Percentiles rank a stretch among this genome's conserved stretches.
Evolutionary conservation across 2,113 vertebrate species (phyloP).

Genomic region (Hiodon tergisus): DNA sequence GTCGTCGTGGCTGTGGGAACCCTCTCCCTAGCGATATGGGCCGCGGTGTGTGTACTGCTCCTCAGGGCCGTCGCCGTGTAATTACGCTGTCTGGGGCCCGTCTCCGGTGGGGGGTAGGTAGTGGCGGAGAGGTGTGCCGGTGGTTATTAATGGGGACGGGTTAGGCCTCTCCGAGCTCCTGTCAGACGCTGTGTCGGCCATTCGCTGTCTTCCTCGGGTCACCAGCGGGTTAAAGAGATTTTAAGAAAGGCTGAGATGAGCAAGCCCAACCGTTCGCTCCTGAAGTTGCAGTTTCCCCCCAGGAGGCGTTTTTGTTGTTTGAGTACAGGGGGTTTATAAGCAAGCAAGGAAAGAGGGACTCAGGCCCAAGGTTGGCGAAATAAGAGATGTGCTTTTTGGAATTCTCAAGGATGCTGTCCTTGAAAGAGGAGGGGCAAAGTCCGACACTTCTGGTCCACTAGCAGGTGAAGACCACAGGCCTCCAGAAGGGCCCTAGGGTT

Average conservation of each 20-base stretch:
- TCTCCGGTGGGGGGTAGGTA: not conserved
- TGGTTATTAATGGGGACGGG: not conserved
- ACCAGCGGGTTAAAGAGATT: conserved; percentile 38
- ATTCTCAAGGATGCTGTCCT: conserved; percentile 1
- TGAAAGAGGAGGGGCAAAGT: no score
- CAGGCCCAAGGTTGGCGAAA: conserved; percentile 20
- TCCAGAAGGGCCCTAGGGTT: no score
- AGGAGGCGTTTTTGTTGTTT: conserved; percentile 24
- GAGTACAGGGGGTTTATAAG: conserved; percentile 25
- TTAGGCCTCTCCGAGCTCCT: not conserved
- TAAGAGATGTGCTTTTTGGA: not conserved
- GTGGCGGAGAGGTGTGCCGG: not conserved
- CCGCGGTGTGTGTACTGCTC: not conserved
- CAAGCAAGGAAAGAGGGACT: conserved; percentile 22
- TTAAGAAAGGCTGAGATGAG: conserved; percentile 30
- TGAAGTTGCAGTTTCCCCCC: not conserved
- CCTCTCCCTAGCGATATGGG: no score
- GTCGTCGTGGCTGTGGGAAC: not conserved
- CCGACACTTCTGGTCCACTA: no score
- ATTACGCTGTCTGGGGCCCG: not conserved
- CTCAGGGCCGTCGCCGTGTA: not conserved
- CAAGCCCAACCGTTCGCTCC: not conserved
- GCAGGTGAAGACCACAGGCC: no score
- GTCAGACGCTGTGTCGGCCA: not conserved
- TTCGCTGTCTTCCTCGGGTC: conserved; percentile 37